Percentiles rank a stretch among this genome's conserved stretches.
Conservation (phyloP, 2,113 vertebrate genomes). For the Lagopus leucura region DNA sequence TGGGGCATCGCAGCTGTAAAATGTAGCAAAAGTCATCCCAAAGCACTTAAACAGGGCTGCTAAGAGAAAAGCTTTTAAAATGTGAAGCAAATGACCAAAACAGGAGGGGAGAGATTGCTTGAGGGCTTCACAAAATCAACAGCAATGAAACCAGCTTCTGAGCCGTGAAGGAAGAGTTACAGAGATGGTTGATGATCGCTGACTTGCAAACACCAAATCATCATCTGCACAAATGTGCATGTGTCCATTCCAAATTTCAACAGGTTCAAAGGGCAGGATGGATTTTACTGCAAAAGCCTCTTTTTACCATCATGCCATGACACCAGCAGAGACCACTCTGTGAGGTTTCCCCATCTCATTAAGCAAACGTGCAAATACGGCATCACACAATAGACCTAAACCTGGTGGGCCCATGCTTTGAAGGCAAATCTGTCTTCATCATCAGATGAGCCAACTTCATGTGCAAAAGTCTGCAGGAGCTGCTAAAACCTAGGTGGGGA, state of each 20-base stretch:
- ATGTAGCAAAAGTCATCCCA: background rate
- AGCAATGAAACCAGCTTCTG: background rate
- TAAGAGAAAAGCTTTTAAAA: background rate
- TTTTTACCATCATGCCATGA: background rate
- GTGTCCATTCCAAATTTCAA: background rate
- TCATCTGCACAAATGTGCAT: background rate
- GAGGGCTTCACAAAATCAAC: background rate
- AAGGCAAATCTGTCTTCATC: background rate
- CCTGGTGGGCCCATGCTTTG: background rate
- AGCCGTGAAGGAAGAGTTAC: background rate
- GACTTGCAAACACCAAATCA: background rate
- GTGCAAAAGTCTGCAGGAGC: background rate
- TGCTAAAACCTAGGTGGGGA: background rate
- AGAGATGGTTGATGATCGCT: background rate
- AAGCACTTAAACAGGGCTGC: background rate
- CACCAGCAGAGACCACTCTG: background rate
- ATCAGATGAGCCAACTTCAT: background rate
- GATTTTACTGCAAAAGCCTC: background rate
- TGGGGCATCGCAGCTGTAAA: background rate
- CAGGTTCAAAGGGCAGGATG: conserved; percentile 32
- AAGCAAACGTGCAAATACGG: conserved; percentile 26
- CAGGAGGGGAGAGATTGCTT: background rate
- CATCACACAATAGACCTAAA: background rate
- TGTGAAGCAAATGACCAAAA: background rate
- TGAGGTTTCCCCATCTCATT: conserved; percentile 17